phyloP scores from a whole-genome alignment of 2,888 invertebrate genomes.

The Xestia xanthographa region DNA sequence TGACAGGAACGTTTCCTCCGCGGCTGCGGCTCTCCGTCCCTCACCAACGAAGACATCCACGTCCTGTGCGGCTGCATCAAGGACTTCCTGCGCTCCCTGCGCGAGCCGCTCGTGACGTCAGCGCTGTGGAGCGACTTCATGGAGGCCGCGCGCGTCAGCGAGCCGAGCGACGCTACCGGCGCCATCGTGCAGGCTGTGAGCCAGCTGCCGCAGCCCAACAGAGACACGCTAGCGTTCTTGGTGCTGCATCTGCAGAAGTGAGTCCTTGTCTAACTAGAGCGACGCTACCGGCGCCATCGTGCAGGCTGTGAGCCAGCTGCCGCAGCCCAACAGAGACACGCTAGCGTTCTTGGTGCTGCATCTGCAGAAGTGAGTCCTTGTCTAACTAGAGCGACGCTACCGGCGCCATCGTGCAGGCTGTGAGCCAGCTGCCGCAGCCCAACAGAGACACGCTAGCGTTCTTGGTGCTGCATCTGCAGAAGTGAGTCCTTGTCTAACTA shows the following conservation, averaged over 20 bases:
- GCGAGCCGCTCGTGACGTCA: slow-evolving; percentile 97
- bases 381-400: no score
- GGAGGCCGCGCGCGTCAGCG: slow-evolving; percentile 91
- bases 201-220: slow-evolving; percentile 97
- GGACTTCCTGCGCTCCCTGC: slow-evolving; percentile 96
- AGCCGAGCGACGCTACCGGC: slow-evolving; percentile 91
- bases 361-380: slow-evolving; percentile 90
- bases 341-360: no score
- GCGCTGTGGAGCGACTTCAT: slow-evolving; percentile 96
- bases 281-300: slow-evolving; percentile 92
- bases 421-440: no score
- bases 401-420: no score
- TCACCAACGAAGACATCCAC: slow-evolving; percentile 94
- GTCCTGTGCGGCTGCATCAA: slow-evolving; percentile 98
- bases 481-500: no score
- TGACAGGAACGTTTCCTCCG: slow-evolving; percentile 95
- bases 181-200: slow-evolving; percentile 94
- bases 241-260: slow-evolving; percentile 96
- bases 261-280: slow-evolving; percentile 71
- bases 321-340: no score
- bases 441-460: no score
- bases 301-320: slow-evolving; percentile 89
- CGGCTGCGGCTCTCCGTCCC: slow-evolving; percentile 95
- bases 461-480: no score
- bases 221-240: slow-evolving; percentile 98